A percentile compares a stretch with the other conserved stretches of the same genome.
Evolutionary conservation across 2,888 invertebrate species (phyloP).

Genomic region (Cosmia trapezina): DNA sequence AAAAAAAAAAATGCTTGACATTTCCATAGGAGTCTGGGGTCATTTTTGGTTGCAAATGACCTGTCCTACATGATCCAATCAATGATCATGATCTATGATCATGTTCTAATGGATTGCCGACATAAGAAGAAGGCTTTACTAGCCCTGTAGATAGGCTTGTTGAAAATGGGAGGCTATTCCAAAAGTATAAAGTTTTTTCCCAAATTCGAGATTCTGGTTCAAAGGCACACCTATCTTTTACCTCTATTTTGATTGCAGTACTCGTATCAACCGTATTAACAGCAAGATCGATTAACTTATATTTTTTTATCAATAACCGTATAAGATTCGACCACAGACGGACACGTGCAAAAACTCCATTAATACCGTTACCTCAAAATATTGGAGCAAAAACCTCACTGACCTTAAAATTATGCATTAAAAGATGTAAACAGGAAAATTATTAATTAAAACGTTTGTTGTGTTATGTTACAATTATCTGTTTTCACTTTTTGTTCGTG

Average conservation of each 20-base stretch:
- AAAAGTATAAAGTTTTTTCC: not conserved
- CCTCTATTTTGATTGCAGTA: too few relatives aligned
- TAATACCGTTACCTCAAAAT: conserved; percentile 12
- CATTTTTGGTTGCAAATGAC: too few relatives aligned
- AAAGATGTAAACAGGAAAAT: conserved; percentile 55
- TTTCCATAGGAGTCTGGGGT: too few relatives aligned
- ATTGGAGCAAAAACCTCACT: conserved; percentile 36
- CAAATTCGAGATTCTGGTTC: too few relatives aligned
- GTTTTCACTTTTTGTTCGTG: conserved; percentile 50
- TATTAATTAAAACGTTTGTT: conserved; percentile 29
- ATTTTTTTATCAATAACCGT: conserved; percentile 10
- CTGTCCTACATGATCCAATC: too few relatives aligned
- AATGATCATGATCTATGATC: too few relatives aligned
- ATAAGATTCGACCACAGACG: not conserved
- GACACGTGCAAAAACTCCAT: not conserved
- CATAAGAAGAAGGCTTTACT: too few relatives aligned
- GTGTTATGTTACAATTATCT: conserved; percentile 25
- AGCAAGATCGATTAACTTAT: not conserved
- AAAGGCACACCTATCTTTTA: too few relatives aligned
- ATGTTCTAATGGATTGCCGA: too few relatives aligned
- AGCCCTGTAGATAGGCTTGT: not conserved
- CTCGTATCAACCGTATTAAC: not conserved
- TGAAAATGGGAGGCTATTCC: not conserved
- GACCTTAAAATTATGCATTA: conserved; percentile 38
- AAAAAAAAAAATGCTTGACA: too few relatives aligned